Conservation (phyloP, 1,140 invertebrate species). For the Bombus breviceps region DNA sequence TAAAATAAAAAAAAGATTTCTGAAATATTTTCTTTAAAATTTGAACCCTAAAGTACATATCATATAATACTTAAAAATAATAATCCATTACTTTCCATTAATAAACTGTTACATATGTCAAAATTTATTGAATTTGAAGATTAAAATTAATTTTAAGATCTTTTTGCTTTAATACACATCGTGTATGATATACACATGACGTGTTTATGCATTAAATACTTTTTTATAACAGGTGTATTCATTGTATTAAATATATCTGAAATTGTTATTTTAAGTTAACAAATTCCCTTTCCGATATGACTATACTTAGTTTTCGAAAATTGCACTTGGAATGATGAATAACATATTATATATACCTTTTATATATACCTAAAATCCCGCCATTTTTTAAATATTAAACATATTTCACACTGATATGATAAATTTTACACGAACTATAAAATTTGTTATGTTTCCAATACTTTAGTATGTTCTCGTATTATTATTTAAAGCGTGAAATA, state of each 20-base stretch:
- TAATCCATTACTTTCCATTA: slow-evolving; percentile 67
- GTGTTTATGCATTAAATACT: slow-evolving; percentile 26
- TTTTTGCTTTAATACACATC: slow-evolving; percentile 13
- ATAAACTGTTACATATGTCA: slow-evolving; percentile 58
- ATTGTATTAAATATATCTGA: slow-evolving; percentile 27
- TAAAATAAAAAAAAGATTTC: slow-evolving; percentile 47
- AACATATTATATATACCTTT: slow-evolving; percentile 6
- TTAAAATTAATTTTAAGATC: slow-evolving; percentile 14
- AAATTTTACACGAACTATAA: neutral
- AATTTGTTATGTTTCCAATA: neutral
- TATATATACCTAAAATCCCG: slow-evolving; percentile 19
- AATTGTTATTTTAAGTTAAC: slow-evolving; percentile 12
- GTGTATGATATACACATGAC: neutral
- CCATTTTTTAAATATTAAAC: neutral
- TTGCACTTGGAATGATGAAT: slow-evolving; percentile 8
- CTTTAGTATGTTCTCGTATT: neutral
- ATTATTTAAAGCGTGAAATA: neutral
- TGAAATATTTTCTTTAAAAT: slow-evolving; percentile 40
- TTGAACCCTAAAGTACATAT: slow-evolving; percentile 59
- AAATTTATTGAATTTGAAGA: slow-evolving; percentile 41
- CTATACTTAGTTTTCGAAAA: slow-evolving; percentile 33
- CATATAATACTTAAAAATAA: slow-evolving; percentile 65
- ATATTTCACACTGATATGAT: neutral
- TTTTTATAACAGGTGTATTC: slow-evolving; percentile 27
- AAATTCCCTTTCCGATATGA: neutral